These are phyloP conservation scores for Pseudomyrmex pallidus DNA, from an alignment of 1,140 invertebrate species.

Conservation along the genomic window DNA sequence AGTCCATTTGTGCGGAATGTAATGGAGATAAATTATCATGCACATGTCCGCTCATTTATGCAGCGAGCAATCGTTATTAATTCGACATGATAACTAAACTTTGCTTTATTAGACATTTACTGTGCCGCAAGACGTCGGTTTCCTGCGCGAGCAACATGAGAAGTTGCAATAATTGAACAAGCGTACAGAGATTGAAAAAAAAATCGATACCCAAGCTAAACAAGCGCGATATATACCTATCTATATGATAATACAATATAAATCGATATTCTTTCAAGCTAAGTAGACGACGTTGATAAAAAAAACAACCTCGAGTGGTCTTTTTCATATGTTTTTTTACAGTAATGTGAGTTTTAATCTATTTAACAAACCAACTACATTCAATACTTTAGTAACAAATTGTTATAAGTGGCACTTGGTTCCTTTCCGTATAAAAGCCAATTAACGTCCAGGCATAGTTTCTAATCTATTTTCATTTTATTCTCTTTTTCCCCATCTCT, in stretches of 20 bases:
- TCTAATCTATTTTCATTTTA: constrained; percentile 57
- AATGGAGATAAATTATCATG: constrained; percentile 53
- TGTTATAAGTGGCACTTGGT: constrained; percentile 34
- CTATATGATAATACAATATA: background rate
- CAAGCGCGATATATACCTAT: background rate
- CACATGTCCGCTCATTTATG: constrained; percentile 33
- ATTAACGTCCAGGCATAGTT: constrained; percentile 39
- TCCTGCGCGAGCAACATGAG: constrained; percentile 17
- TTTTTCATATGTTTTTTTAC: background rate
- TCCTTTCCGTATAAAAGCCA: constrained; percentile 35
- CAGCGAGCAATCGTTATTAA: constrained; percentile 46
- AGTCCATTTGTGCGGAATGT: constrained; percentile 19
- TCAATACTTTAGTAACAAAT: constrained; percentile 46
- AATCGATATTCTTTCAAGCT: constrained; percentile 4
- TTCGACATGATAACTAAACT: constrained; percentile 52
- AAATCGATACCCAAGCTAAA: no score
- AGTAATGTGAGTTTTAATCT: constrained; percentile 34
- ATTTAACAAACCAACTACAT: constrained; percentile 44
- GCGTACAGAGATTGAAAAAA: no score
- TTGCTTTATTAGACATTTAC: constrained; percentile 54
- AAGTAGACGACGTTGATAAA: background rate
- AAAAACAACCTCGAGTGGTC: background rate
- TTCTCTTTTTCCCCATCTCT: background rate
- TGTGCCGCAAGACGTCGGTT: constrained; percentile 41
- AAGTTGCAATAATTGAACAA: constrained; percentile 26